Evolutionary conservation across 1,140 invertebrate species (phyloP).

Genomic region (Leguminivora glycinivorella): DNA sequence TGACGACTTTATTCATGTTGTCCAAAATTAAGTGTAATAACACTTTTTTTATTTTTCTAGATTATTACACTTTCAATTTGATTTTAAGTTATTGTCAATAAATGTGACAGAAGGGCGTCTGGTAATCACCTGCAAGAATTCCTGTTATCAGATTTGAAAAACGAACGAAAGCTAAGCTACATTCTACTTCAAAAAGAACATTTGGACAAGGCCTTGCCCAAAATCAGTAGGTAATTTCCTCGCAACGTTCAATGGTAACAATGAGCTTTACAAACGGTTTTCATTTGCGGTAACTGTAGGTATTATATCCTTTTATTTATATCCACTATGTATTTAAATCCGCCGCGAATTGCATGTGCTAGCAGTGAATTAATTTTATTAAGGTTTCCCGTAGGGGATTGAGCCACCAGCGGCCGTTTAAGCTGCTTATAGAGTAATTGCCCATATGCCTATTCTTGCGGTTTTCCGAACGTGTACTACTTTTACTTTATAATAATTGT

Average conservation of each 20-base stretch:
- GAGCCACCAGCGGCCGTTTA: not conserved
- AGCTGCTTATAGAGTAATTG: conserved; percentile 17
- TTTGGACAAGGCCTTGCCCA: not conserved
- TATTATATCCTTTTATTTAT: conserved; percentile 21
- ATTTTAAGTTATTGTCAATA: too few relatives aligned
- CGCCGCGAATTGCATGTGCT: conserved; percentile 7
- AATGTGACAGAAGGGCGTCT: too few relatives aligned
- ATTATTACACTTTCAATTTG: too few relatives aligned
- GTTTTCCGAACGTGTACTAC: not conserved
- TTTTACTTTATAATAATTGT: not conserved
- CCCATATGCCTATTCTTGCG: conserved; percentile 17
- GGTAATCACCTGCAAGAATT: too few relatives aligned
- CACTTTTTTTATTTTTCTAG: too few relatives aligned
- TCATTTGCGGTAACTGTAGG: not conserved
- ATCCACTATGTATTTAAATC: conserved; percentile 17
- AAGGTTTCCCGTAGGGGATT: conserved; percentile 19
- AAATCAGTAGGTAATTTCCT: not conserved
- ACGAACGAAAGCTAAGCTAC: not conserved
- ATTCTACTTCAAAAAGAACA: not conserved
- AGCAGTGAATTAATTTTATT: conserved; percentile 25
- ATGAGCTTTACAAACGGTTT: conserved; percentile 3
- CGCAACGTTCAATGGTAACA: conserved; percentile 12
- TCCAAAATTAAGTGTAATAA: too few relatives aligned
- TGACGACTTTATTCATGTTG: conserved; percentile 16
- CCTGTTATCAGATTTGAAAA: not conserved